These are phyloP conservation scores for Leptinotarsa rubiginosa DNA, from an alignment of 2,888 invertebrate species.

Conservation along the genomic window DNA sequence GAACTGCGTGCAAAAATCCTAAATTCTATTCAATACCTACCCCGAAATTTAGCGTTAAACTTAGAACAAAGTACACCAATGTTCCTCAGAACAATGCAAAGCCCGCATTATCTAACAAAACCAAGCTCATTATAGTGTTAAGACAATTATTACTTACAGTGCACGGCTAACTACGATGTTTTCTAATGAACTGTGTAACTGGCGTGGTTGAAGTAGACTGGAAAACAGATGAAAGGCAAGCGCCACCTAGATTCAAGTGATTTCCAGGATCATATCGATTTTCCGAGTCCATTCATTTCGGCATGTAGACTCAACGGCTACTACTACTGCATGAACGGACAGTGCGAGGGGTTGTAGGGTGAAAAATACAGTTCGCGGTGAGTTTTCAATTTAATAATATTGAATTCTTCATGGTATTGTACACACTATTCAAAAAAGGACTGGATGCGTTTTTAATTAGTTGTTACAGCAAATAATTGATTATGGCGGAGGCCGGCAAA, in stretches of 20 bases:
- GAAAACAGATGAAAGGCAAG: slow-evolving; percentile 46
- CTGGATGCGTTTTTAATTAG: too few relatives aligned
- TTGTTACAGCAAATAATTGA: too few relatives aligned
- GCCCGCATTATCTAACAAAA: slow-evolving; percentile 4
- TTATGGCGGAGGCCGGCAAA: too few relatives aligned
- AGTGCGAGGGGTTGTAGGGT: neutral
- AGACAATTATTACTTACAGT: slow-evolving; percentile 37
- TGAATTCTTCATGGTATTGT: neutral
- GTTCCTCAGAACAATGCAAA: slow-evolving; percentile 20
- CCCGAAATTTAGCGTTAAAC: slow-evolving; percentile 9
- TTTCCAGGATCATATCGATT: slow-evolving; percentile 52
- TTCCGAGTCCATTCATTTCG: slow-evolving; percentile 46
- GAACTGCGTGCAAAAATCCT: neutral
- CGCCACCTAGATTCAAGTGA: slow-evolving; percentile 49
- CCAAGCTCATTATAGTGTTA: slow-evolving; percentile 23
- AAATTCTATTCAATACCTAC: slow-evolving; percentile 14
- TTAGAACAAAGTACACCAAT: slow-evolving; percentile 22
- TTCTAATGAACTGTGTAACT: slow-evolving; percentile 42
- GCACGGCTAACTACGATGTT: slow-evolving; percentile 32
- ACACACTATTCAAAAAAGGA: too few relatives aligned
- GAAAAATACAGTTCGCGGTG: neutral
- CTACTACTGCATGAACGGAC: slow-evolving; percentile 41
- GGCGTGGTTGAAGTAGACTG: slow-evolving; percentile 46
- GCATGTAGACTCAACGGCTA: slow-evolving; percentile 47
- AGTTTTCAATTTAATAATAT: neutral